These are phyloP conservation scores for Cryptocephalus primarius DNA, from an alignment of 2,888 invertebrate genomes.

Conservation along the genomic window DNA sequence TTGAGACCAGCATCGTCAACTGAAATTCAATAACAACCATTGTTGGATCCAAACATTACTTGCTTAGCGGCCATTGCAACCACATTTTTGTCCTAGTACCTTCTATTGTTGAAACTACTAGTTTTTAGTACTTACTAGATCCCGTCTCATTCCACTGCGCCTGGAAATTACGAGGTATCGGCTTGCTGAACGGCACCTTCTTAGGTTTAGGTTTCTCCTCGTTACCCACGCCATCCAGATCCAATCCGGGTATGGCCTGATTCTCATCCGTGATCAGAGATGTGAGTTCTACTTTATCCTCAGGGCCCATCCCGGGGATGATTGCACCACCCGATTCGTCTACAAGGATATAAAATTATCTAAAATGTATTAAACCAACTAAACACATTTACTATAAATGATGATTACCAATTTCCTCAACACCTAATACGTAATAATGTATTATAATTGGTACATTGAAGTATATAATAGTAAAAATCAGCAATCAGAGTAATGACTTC, in stretches of 20 bases:
- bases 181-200: conserved; percentile 89
- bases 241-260: conserved; percentile 73
- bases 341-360: conserved; percentile 3
- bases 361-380: background rate
- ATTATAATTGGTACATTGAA: too few species aligned
- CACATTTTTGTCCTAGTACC: too few species aligned
- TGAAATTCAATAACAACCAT: conserved; percentile 10
- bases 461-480: too few species aligned
- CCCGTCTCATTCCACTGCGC: conserved; percentile 86
- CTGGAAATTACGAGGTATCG: conserved; percentile 92
- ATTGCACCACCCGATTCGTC: conserved; percentile 51
- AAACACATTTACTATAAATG: background rate
- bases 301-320: conserved; percentile 97
- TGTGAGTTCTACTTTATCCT: conserved; percentile 76
- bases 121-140: too few species aligned
- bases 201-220: conserved; percentile 65
- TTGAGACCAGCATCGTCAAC: conserved; percentile 42
- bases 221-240: conserved; percentile 55
- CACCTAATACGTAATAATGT: too few species aligned
- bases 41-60: too few species aligned
- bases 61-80: too few species aligned
- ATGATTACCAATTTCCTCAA: too few species aligned
- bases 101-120: too few species aligned
- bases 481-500: too few species aligned
- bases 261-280: conserved; percentile 73